A percentile compares a stretch with the other conserved stretches of the same genome.
These are phyloP conservation scores for Anguilla japonica DNA, from an alignment of 2,113 vertebrate genomes.

Conservation along the genomic window DNA sequence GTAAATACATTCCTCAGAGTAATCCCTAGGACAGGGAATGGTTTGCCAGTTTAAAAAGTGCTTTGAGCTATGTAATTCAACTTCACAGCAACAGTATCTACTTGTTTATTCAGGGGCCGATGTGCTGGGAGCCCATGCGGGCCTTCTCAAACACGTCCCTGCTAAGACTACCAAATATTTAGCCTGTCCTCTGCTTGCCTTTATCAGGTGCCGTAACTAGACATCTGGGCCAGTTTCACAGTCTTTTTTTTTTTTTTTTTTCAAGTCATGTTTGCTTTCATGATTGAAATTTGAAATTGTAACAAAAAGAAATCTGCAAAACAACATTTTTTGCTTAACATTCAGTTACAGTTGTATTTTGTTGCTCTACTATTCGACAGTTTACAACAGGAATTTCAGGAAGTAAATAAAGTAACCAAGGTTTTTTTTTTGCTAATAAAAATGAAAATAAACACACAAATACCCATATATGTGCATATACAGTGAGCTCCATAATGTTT, in stretches of 20 bases:
- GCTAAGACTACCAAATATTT: constrained; percentile 61
- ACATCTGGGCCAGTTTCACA: constrained; percentile 43
- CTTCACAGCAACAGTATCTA: constrained; percentile 87
- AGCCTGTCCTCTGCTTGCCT: constrained; percentile 31
- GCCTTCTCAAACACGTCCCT: constrained; percentile 71
- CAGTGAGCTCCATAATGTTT: too few relatives aligned
- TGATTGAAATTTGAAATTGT: constrained; percentile 52
- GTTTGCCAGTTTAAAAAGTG: constrained; percentile 81
- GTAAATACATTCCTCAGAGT: constrained; percentile 94
- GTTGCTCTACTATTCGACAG: background rate
- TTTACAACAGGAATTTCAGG: background rate
- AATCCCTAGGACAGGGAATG: constrained; percentile 89
- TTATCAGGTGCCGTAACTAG: constrained; percentile 43
- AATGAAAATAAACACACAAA: background rate
- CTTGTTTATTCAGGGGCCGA: constrained; percentile 85
- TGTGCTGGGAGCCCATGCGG: constrained; percentile 69
- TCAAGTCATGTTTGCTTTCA: constrained; percentile 43
- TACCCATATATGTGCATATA: too few relatives aligned
- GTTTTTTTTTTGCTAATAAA: background rate
- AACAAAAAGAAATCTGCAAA: constrained; percentile 40
- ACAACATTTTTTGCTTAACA: constrained; percentile 12
- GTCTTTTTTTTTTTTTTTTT: constrained; percentile 34
- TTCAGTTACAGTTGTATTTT: background rate
- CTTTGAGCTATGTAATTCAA: constrained; percentile 96
- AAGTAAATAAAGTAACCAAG: background rate